Evolutionary conservation across 2,888 invertebrate genomes (phyloP).

Genomic region (Buathra laborator): DNA sequence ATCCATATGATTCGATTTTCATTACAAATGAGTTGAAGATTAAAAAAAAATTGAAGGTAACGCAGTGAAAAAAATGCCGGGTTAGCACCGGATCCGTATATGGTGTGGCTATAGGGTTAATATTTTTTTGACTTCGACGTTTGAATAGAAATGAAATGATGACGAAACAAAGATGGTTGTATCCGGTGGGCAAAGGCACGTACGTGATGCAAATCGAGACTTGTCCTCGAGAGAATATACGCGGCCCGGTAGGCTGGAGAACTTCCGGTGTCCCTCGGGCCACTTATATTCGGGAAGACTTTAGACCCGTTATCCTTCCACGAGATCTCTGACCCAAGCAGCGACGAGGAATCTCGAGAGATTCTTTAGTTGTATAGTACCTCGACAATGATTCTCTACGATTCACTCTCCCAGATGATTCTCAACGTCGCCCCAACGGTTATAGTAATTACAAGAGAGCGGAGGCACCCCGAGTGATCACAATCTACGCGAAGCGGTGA

Average conservation of each 20-base stretch:
- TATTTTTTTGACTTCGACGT: neutral
- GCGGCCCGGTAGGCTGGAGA: conserved; percentile 1
- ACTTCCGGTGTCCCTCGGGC: conserved; percentile 38
- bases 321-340: conserved; percentile 3
- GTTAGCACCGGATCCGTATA: no score
- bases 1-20: no score
- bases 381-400: conserved; percentile 2
- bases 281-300: conserved; percentile 13
- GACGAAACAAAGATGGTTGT: neutral
- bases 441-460: conserved; percentile 1
- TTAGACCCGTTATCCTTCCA: conserved; percentile 5
- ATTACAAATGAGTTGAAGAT: no score
- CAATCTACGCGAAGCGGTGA: conserved; percentile 12
- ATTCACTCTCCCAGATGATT: conserved; percentile 9
- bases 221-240: neutral
- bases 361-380: neutral
- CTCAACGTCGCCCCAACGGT: conserved; percentile 20
- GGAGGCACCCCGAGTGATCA: conserved; percentile 13
- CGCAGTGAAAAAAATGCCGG: no score
- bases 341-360: neutral
- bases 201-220: neutral
- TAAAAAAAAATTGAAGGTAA: no score
- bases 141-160: neutral
- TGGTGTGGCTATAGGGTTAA: no score
- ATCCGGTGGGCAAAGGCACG: conserved; percentile 3